A percentile compares a stretch with the other conserved stretches of the same genome.
These are phyloP conservation scores for Tarsius wallacei DNA, from an alignment of 2,797 vertebrate species.

Conservation along the genomic window DNA sequence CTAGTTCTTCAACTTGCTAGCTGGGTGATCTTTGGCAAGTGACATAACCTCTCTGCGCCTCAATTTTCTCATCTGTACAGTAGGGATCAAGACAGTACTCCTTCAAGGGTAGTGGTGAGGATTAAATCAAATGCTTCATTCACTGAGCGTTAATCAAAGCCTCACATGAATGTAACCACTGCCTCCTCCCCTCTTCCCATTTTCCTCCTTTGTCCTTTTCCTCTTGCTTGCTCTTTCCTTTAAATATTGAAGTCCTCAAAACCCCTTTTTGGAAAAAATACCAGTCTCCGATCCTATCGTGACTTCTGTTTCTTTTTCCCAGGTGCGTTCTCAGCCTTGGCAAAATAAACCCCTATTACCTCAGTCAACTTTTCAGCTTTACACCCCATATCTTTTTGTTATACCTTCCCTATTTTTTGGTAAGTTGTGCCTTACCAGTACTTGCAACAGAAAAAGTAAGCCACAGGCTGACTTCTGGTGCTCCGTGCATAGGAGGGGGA, in stretches of 20 bases:
- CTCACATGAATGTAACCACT: no score
- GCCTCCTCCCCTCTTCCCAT: no score
- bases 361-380: no score
- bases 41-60: neutral
- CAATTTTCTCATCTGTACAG: neutral
- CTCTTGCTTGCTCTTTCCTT: no score
- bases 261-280: no score
- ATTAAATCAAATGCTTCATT: neutral
- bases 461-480: neutral
- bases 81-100: neutral
- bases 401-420: neutral
- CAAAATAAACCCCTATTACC: no score
- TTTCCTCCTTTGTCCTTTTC: no score
- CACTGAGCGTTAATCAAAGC: no score
- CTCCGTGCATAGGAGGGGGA: neutral
- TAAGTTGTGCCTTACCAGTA: neutral
- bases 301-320: no score
- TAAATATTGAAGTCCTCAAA: no score
- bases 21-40: neutral
- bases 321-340: no score
- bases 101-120: neutral
- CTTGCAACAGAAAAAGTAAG: neutral
- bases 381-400: neutral
- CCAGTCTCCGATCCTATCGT: no score
- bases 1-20: neutral